These are phyloP conservation scores for Galerucella nymphaeae DNA, from an alignment of 2,888 invertebrate genomes.

Conservation along the genomic window DNA sequence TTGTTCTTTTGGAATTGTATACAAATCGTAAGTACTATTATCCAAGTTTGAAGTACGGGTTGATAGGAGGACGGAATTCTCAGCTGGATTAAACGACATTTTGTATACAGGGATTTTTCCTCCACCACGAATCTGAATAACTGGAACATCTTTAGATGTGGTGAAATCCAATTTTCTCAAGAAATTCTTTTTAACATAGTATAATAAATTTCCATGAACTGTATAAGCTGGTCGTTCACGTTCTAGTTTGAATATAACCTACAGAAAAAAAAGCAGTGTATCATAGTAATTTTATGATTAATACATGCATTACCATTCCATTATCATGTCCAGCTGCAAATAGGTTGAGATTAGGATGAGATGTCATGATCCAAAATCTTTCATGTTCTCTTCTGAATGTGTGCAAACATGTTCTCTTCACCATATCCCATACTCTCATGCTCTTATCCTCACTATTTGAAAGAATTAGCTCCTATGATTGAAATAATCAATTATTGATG, in stretches of 20 bases:
- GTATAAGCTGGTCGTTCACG: slow-evolving; percentile 97
- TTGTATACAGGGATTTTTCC: slow-evolving; percentile 79
- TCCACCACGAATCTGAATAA: slow-evolving; percentile 91
- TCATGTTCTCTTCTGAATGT: slow-evolving; percentile 96
- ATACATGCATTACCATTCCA: slow-evolving; percentile 74
- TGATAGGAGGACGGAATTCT: slow-evolving; percentile 92
- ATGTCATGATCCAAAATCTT: slow-evolving; percentile 96
- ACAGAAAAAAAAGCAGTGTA: neutral
- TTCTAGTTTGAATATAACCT: slow-evolving; percentile 87
- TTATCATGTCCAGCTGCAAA: slow-evolving; percentile 99
- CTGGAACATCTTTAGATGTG: slow-evolving; percentile 90
- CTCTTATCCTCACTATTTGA: slow-evolving; percentile 98
- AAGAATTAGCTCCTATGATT: slow-evolving; percentile 87
- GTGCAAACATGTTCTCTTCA: slow-evolving; percentile 90
- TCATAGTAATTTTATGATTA: neutral
- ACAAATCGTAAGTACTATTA: slow-evolving; percentile 94
- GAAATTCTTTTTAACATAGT: slow-evolving; percentile 95
- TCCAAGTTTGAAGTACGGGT: slow-evolving; percentile 85
- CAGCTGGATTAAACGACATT: slow-evolving; percentile 97
- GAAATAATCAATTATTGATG: neutral
- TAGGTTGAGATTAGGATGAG: slow-evolving; percentile 94
- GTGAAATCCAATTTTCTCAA: slow-evolving; percentile 93
- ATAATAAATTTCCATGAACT: slow-evolving; percentile 91
- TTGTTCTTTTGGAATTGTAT: slow-evolving; percentile 83
- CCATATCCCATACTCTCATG: slow-evolving; percentile 99